Evolutionary conservation across 2,113 vertebrate genomes (phyloP), one percentile per base, ranked within the genome.

Genomic region (Amphilophus citrinellus): DNA sequence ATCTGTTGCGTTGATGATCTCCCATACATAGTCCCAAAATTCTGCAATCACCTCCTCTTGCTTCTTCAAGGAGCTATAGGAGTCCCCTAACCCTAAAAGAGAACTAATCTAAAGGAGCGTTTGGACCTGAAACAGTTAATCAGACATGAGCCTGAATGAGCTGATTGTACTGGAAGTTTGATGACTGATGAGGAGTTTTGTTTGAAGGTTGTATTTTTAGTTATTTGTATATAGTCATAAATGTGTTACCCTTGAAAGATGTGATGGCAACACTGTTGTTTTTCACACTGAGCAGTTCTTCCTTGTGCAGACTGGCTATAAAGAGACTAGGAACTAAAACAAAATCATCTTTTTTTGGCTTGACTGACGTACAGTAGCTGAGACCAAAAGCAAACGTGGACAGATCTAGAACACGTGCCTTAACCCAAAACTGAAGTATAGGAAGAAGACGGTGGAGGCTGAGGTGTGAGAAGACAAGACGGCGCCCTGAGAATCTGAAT

Each of bases 401-500:
- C 82, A 24, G 5, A 87, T 83, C 56, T 62, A 32, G 76, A 80
- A 20, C 79, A 57, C n/a, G 17, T 27, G 9, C 50, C 2, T 47
- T 1, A 3, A 58, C 76, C 79, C 68, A 66, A 73, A 65, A 60
- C 32, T 44, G 42, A 24, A 77, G 61, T 11, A 66, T 30, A 76
- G 61, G 61, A 76, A 24, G 50, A 75, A 20, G 39, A 20, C 35
- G 20, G 76, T 9, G 18, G 42, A 20, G 61, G 39, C 39, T 73
- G 50, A 73, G 37, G 44, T 60, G 6, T 76, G 47, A 56, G 66
- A 61, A 76, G 47, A 85, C 76, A 79, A 85, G 80, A 66, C 1
- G n/a, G 66, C 6, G 6, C 65, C 44, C 35, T 20, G 79, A 87
- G 79, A 85, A 61, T 76, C 61, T 39, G 37, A 87, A 87, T 83